Percentiles rank a stretch among this genome's conserved stretches.
Evolutionary conservation across 2,113 vertebrate species (phyloP).

Genomic region (Lasiurus cinereus): DNA sequence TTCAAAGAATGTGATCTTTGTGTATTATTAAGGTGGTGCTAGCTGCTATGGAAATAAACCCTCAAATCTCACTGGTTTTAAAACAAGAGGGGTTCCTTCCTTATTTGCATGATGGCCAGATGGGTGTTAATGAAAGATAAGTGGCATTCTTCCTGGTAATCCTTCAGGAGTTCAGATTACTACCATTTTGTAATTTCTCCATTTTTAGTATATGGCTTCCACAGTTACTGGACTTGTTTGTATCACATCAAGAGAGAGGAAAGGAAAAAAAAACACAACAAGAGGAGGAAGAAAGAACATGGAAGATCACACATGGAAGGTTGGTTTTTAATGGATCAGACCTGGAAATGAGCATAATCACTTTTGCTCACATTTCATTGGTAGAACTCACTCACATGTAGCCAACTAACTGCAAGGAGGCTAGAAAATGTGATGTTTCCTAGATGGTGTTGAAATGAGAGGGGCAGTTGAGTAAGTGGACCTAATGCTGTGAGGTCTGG

Average conservation of each 20-base stretch:
- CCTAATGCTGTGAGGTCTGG: not conserved
- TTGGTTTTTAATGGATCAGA: not conserved
- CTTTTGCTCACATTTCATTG: constrained; percentile 26
- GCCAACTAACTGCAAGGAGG: not conserved
- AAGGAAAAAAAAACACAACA: not conserved
- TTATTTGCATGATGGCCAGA: not conserved
- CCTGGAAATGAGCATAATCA: constrained; percentile 19
- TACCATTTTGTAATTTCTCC: not conserved
- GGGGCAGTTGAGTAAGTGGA: not conserved
- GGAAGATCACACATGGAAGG: not conserved
- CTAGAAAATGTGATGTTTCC: not conserved
- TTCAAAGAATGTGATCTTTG: not conserved
- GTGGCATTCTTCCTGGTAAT: not conserved
- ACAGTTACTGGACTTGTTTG: not conserved
- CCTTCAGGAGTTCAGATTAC: not conserved
- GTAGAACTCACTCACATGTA: not conserved
- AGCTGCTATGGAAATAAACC: not conserved
- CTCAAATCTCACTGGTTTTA: constrained; percentile 25
- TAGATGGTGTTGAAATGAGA: not conserved
- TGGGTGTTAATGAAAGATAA: not conserved
- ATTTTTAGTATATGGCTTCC: not conserved
- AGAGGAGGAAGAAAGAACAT: not conserved
- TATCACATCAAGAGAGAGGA: not conserved
- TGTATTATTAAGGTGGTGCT: not conserved
- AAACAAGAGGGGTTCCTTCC: not conserved